A percentile compares a stretch with the other conserved stretches of the same genome.
phyloP scores from a whole-genome alignment of 2,113 vertebrate species.

The Grallaria varia region DNA sequence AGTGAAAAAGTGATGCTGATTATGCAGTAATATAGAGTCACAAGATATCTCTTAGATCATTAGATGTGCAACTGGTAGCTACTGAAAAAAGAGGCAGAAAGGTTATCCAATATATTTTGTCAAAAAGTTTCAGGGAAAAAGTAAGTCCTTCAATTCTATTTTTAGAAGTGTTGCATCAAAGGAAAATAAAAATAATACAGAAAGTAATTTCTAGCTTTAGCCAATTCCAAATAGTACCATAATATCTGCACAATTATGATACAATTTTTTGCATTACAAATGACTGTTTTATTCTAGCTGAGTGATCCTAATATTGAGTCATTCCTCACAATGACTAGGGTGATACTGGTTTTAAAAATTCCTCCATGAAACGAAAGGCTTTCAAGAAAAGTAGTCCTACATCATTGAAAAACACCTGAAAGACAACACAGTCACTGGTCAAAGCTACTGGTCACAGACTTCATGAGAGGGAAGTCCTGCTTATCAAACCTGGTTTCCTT shows the following conservation, averaged over 20 bases:
- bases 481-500: background rate
- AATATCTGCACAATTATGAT: background rate
- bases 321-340: background rate
- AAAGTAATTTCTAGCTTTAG: background rate
- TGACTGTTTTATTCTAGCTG: background rate
- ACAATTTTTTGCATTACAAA: background rate
- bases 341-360: background rate
- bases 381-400: background rate
- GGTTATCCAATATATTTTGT: constrained; percentile 64
- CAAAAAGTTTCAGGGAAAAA: constrained; percentile 18
- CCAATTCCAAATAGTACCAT: background rate
- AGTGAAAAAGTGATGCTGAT: constrained; percentile 14
- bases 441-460: background rate
- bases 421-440: background rate
- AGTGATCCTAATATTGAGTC: background rate
- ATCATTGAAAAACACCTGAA: background rate
- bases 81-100: background rate
- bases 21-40: constrained; percentile 68
- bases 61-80: constrained; percentile 72
- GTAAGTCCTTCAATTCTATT: background rate
- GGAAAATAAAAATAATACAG: background rate
- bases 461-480: background rate
- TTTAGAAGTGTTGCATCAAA: background rate
- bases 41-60: constrained; percentile 75
- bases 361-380: background rate